Evolutionary conservation across 1,140 invertebrate genomes (phyloP).

Genomic region (Drosophila teissieri): DNA sequence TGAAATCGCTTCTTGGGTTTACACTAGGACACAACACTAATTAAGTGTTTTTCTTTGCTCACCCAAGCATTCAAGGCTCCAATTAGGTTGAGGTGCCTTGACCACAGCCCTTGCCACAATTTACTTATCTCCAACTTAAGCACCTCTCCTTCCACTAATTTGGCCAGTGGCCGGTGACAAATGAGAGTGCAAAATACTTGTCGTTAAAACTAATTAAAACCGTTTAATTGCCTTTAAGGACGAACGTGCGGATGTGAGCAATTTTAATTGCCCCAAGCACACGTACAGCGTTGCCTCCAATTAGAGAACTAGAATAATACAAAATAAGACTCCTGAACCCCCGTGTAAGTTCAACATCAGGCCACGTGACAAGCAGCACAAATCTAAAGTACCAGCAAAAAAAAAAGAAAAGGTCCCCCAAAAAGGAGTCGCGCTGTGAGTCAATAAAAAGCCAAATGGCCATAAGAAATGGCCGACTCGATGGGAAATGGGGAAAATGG

Average conservation of each 20-base stretch:
- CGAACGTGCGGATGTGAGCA: slow-evolving; percentile 51
- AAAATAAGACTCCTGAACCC: slow-evolving; percentile 8
- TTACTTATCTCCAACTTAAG: slow-evolving; percentile 25
- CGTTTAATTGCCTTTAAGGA: slow-evolving; percentile 57
- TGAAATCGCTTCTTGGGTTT: too few relatives aligned
- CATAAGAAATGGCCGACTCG: slow-evolving; percentile 52
- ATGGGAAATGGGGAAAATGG: slow-evolving; percentile 7
- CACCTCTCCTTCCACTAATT: slow-evolving; percentile 11
- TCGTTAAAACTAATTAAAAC: slow-evolving; percentile 64
- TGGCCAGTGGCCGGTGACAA: slow-evolving; percentile 21
- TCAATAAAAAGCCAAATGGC: slow-evolving; percentile 65
- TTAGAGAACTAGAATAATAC: slow-evolving; percentile 40
- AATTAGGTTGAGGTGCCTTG: slow-evolving; percentile 11
- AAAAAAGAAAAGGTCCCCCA: slow-evolving; percentile 22
- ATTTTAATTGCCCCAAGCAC: slow-evolving; percentile 46
- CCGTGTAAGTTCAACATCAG: slow-evolving; percentile 28
- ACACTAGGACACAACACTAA: background rate
- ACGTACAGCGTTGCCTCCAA: slow-evolving; percentile 39
- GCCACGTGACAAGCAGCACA: slow-evolving; percentile 45
- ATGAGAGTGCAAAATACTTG: slow-evolving; percentile 55
- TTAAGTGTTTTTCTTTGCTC: background rate
- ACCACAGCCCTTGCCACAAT: slow-evolving; percentile 3
- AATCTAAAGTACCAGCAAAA: slow-evolving; percentile 7
- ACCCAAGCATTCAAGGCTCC: background rate
- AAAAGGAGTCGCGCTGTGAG: slow-evolving; percentile 41